Percentiles rank a stretch among this genome's conserved stretches.
Conservation (phyloP, 2,888 invertebrate genomes). For the Dasypolia templi region DNA sequence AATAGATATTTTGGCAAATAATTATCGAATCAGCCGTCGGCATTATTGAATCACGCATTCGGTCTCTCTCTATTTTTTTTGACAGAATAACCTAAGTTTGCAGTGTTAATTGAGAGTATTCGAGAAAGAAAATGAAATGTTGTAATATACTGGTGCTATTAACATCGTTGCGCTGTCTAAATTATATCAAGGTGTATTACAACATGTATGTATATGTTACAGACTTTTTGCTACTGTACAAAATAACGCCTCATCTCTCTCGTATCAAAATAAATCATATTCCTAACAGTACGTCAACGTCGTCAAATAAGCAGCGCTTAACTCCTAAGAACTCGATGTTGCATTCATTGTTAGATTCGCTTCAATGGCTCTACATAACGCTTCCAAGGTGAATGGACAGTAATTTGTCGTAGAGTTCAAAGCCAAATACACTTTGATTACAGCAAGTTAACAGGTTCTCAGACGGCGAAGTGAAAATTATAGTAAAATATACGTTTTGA, state of each 20-base stretch:
- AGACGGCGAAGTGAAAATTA: no score
- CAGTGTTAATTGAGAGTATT: neutral
- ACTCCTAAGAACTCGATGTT: constrained; percentile 37
- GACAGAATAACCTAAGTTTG: neutral
- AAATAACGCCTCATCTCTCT: neutral
- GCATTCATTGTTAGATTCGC: constrained; percentile 59
- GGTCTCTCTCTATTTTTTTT: no score
- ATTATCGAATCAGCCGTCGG: neutral
- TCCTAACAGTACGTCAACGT: neutral
- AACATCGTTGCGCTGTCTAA: neutral
- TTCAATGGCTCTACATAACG: constrained; percentile 76
- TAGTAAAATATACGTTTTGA: neutral
- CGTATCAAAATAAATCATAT: neutral
- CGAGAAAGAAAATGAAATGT: neutral
- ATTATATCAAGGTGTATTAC: neutral
- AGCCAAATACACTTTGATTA: constrained; percentile 52
- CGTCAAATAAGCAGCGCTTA: constrained; percentile 48
- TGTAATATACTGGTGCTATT: neutral
- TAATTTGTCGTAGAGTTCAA: constrained; percentile 61
- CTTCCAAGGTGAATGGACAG: constrained; percentile 82
- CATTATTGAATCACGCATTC: neutral
- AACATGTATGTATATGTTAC: neutral
- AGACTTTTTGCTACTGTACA: neutral
- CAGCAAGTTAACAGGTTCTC: constrained; percentile 16
- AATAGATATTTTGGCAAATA: no score